These are phyloP conservation scores for Monomorium pharaonis DNA, from an alignment of 1,140 invertebrate genomes.

Conservation along the genomic window DNA sequence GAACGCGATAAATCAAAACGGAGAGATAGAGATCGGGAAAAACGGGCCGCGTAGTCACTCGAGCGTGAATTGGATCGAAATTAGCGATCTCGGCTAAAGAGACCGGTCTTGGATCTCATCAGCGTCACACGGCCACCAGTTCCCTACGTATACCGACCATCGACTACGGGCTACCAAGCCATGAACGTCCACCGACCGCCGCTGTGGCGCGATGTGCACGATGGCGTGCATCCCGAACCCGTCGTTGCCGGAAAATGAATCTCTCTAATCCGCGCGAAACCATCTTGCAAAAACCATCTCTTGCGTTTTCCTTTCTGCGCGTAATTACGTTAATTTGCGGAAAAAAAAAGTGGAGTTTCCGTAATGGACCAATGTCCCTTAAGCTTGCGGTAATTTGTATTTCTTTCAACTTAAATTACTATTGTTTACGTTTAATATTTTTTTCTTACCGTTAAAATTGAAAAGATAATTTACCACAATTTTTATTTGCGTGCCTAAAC, in stretches of 20 bases:
- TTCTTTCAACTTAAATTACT: too few relatives aligned
- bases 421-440: background rate
- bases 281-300: background rate
- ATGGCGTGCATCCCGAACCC: constrained; percentile 8
- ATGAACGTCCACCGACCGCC: constrained; percentile 48
- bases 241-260: background rate
- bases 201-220: constrained; percentile 37
- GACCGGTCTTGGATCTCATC: constrained; percentile 34
- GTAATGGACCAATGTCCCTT: background rate
- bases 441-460: background rate
- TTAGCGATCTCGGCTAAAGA: constrained; percentile 41
- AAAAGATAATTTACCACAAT: background rate
- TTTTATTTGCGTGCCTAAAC: background rate
- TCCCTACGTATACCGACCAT: constrained; percentile 54
- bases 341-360: background rate
- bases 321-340: background rate
- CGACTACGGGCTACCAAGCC: constrained; percentile 21
- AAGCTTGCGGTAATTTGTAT: background rate
- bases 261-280: background rate
- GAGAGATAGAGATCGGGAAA: constrained; percentile 51
- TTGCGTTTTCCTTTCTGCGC: background rate
- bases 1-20: constrained; percentile 32
- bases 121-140: background rate
- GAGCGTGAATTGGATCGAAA: constrained; percentile 51
- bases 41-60: constrained; percentile 23